phyloP scores from a whole-genome alignment of 2,888 invertebrate genomes.

The Ophioninae sp. region DNA sequence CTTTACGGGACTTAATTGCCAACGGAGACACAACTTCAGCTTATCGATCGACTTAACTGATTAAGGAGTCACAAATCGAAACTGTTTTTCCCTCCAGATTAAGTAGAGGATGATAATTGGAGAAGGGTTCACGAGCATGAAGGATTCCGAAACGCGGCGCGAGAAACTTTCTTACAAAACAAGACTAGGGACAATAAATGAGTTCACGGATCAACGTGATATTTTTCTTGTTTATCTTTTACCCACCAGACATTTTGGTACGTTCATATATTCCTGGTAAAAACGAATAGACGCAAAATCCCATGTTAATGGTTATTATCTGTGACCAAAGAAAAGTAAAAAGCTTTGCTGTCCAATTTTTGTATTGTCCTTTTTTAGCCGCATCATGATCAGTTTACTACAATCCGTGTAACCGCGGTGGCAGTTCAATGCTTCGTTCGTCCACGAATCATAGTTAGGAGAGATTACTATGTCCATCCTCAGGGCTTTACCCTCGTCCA shows the following conservation, averaged over 20 bases:
- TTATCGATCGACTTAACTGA: conserved; percentile 44
- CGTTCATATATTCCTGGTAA: conserved; percentile 23
- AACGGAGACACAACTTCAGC: conserved; percentile 25
- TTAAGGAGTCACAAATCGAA: conserved; percentile 17
- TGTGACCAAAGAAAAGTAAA: conserved; percentile 41
- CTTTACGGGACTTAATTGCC: conserved; percentile 18
- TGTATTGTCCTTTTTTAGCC: conserved; percentile 40
- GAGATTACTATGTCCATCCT: conserved; percentile 7
- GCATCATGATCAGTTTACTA: conserved; percentile 50
- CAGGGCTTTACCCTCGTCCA: conserved; percentile 24
- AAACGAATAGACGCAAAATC: conserved; percentile 19
- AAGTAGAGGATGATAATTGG: background rate
- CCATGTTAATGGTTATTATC: conserved; percentile 40
- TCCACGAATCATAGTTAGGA: conserved; percentile 47
- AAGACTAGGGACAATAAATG: conserved; percentile 8
- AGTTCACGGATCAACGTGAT: conserved; percentile 44
- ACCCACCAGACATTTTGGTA: conserved; percentile 54
- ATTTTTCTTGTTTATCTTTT: conserved; percentile 66
- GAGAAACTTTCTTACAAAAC: conserved; percentile 3
- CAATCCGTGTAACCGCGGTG: conserved; percentile 9
- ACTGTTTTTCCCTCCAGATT: conserved; percentile 4
- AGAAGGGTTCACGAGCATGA: conserved; percentile 7
- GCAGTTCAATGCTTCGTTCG: background rate
- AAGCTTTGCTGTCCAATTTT: conserved; percentile 25
- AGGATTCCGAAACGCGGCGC: background rate